Conservation (phyloP, 2,888 invertebrate genomes). For the Lasius fuliginosus region DNA sequence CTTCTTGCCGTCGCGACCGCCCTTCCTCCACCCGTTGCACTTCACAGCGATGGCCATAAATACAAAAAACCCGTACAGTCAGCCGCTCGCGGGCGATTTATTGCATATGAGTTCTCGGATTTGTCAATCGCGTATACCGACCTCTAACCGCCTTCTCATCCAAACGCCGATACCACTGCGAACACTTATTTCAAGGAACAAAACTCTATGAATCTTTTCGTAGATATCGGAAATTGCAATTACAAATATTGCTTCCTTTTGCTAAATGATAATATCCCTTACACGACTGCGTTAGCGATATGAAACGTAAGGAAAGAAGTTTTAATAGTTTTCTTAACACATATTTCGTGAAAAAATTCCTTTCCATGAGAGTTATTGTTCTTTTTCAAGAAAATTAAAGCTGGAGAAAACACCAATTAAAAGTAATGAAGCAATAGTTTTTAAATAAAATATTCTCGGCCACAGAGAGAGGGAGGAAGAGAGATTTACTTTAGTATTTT, state of each 20-base stretch:
- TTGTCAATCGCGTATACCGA: slow-evolving; percentile 81
- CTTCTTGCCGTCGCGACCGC: slow-evolving; percentile 66
- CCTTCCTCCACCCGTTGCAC: slow-evolving; percentile 65
- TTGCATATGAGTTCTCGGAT: slow-evolving; percentile 85
- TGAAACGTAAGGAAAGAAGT: not conserved
- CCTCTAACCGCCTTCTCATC: slow-evolving; percentile 55
- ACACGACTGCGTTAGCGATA: no score
- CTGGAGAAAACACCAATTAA: not conserved
- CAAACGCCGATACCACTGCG: slow-evolving; percentile 26
- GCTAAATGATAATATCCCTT: slow-evolving; percentile 1
- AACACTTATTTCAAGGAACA: slow-evolving; percentile 75
- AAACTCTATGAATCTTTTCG: slow-evolving; percentile 75
- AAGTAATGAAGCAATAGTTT: not conserved
- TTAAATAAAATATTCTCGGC: not conserved
- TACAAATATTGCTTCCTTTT: slow-evolving; percentile 1
- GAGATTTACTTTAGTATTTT: no score
- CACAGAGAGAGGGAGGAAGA: not conserved
- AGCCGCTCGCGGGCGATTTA: slow-evolving; percentile 79
- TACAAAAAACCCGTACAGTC: slow-evolving; percentile 78
- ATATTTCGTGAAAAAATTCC: not conserved
- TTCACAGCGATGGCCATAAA: slow-evolving; percentile 74
- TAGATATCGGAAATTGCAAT: slow-evolving; percentile 54
- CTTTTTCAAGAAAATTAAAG: not conserved
- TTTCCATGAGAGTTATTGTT: not conserved
- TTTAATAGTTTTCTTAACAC: not conserved